These are phyloP conservation scores for Tromatobia lineatoria DNA, from an alignment of 2,888 invertebrate genomes.

Conservation along the genomic window DNA sequence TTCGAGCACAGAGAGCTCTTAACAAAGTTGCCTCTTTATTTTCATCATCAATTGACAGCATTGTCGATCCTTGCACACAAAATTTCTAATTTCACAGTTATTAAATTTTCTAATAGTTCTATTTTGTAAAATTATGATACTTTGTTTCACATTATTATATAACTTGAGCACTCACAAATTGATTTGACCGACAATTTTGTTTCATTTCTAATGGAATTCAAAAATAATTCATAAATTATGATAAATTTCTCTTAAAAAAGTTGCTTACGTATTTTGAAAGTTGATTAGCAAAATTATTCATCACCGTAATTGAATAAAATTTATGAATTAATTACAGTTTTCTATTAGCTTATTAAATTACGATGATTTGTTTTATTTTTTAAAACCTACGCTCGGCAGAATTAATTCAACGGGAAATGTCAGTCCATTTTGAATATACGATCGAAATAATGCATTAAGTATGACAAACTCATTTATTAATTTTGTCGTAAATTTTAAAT, in stretches of 20 bases:
- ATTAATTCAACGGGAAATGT: not conserved
- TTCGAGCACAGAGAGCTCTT: not conserved
- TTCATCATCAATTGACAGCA: not conserved
- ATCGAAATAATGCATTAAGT: not conserved
- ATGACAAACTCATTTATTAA: not conserved
- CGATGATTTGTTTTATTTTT: not conserved
- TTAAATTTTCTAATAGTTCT: too few relatives aligned
- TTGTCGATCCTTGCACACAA: not conserved
- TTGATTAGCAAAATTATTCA: not conserved
- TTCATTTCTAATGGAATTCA: not conserved
- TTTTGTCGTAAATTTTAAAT: not conserved
- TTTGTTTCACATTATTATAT: not conserved
- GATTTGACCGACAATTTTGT: not conserved
- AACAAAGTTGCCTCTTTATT: not conserved
- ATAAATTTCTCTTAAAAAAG: not conserved
- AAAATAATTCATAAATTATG: not conserved
- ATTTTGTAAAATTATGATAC: not conserved
- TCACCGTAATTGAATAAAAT: too few relatives aligned
- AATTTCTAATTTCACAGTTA: too few relatives aligned
- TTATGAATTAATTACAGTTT: too few relatives aligned
- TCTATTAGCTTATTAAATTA: not conserved
- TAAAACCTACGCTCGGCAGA: not conserved
- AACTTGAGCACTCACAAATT: not conserved
- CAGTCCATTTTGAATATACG: too few relatives aligned
- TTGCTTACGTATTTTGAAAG: not conserved